These are phyloP conservation scores for Cheilinus undulatus DNA, from an alignment of 2,113 vertebrate genomes.

Conservation along the genomic window DNA sequence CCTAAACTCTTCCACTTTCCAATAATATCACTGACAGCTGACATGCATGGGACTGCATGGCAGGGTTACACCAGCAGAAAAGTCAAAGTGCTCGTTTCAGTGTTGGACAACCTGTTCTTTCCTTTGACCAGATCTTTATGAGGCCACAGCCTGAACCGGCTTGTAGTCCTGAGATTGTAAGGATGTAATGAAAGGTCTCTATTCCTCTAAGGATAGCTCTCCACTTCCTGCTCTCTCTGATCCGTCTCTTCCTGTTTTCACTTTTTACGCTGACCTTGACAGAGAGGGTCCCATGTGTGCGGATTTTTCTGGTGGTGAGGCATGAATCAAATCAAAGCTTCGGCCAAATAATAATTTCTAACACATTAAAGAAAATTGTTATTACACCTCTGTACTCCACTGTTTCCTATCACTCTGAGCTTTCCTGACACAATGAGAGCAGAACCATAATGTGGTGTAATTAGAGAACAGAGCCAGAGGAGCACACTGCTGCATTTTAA, in stretches of 20 bases:
- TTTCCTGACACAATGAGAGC: constrained; percentile 27
- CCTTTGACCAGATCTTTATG: constrained; percentile 38
- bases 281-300: not conserved
- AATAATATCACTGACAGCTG: too few relatives aligned
- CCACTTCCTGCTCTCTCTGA: constrained; percentile 22
- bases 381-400: not conserved
- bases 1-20: too few relatives aligned
- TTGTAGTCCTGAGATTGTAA: constrained; percentile 49
- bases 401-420: not conserved
- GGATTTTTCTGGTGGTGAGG: too few relatives aligned
- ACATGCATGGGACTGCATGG: too few relatives aligned
- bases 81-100: not conserved
- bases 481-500: not conserved
- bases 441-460: constrained; percentile 13
- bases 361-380: too few relatives aligned
- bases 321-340: not conserved
- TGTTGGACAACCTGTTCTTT: constrained; percentile 24
- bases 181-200: constrained; percentile 36
- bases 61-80: not conserved
- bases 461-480: constrained; percentile 7
- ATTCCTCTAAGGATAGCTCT: constrained; percentile 53
- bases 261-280: constrained; percentile 47
- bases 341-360: not conserved
- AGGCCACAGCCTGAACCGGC: constrained; percentile 25
- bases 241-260: constrained; percentile 40